Base-by-base conservation (phyloP, 2,113 vertebrate species). In the Heterotilapia buettikoferi region DNA sequence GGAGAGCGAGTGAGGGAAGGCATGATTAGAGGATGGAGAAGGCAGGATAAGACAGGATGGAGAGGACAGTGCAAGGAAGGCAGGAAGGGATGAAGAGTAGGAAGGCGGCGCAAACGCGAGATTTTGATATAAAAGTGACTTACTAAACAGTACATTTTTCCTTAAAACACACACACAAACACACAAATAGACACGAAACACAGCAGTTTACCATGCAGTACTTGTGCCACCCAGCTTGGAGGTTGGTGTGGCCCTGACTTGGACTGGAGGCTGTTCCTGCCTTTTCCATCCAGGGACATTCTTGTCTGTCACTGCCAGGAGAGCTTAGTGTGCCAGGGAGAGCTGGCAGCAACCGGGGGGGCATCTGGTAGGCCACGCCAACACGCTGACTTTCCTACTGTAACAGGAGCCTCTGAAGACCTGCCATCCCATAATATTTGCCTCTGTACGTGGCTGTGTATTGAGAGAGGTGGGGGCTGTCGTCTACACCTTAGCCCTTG, bases 291-390 rank as follows among this genome's bases (percentile, higher is more conserved):
- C 90, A 91, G 90, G 92, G 88, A 86, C 83, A 80, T 78, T 93
- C 88, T 59, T 92, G 91, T 92, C 88, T 90, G 89, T 80, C 56
- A n/a, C 54, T 92, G 94, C 93, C 94, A 95, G 92, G 61, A 61
- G 59, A 86, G 61, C 24, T 85, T 57, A 16, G 86, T 71, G 61
- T 89, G 94, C 92, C 90, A 94, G 93, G 80, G 53, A 86, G 84
- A 90, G 71, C 90, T 94, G 92, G 95, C 90, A 91, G 73, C 73
- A 76, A 59, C 84, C 68, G 24, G 88, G 91, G 88, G 92, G 90
- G 90, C 79, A 92, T 92, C 82, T 93, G 89, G 86, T 91, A 88
- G 85, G 52, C 85, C 56, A 38, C n/a, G 18, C 78, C 88, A 88
- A 79, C 88, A 86, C 71, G 71, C 73, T 9, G 88, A 93, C 85